These are phyloP conservation scores for Lucifuga dentata DNA, from an alignment of 2,113 vertebrate species.

Conservation along the genomic window DNA sequence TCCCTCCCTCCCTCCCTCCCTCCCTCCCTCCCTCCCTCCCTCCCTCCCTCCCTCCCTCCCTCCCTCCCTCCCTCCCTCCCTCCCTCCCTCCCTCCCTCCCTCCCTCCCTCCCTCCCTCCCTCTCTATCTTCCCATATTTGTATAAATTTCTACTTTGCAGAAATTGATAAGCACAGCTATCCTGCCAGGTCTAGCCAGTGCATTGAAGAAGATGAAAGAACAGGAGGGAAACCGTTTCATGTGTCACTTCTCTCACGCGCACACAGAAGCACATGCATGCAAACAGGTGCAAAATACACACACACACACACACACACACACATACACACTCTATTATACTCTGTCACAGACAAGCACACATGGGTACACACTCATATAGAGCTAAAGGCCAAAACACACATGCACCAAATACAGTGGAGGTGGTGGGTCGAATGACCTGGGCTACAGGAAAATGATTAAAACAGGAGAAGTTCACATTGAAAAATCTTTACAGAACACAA, in stretches of 20 bases:
- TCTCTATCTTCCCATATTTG: constrained; percentile 31
- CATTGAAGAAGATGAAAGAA: constrained; percentile 79
- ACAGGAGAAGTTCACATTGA: not conserved
- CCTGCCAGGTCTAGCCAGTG: constrained; percentile 73
- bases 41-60: too few relatives aligned
- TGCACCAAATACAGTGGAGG: not conserved
- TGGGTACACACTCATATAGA: not conserved
- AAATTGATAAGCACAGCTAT: constrained; percentile 61
- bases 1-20: too few relatives aligned
- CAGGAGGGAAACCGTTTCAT: constrained; percentile 80
- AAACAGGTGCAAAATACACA: constrained; percentile 21
- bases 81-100: too few relatives aligned
- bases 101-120: constrained; percentile 8
- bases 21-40: too few relatives aligned
- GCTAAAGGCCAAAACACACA: not conserved
- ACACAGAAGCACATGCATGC: too few relatives aligned
- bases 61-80: too few relatives aligned
- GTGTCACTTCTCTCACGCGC: constrained; percentile 64
- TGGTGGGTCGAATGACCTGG: not conserved
- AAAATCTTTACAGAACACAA: constrained; percentile 14
- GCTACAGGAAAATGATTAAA: not conserved
- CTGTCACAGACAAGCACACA: not conserved
- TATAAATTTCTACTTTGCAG: constrained; percentile 59
- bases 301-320: not conserved
- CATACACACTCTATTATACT: constrained; percentile 33